Evolutionary conservation across 2,113 vertebrate genomes (phyloP), one percentile per base, ranked within the genome.

Genomic region (Zosterops pallidus): DNA sequence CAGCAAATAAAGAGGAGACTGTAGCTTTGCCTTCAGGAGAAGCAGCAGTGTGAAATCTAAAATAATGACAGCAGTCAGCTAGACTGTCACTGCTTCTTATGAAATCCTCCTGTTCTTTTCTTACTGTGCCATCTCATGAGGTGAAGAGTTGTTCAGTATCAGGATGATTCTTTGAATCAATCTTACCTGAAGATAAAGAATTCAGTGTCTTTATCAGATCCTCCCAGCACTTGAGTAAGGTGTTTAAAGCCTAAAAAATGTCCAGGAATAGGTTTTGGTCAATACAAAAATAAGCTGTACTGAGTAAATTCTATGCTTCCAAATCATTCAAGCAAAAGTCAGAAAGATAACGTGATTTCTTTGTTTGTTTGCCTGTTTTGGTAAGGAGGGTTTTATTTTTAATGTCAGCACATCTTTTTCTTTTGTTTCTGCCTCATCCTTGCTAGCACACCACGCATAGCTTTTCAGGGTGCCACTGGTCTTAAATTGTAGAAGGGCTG

Each of bases 1-100:
- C 21, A 42, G 24, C 28, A 59, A 87, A 83, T 49, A 41, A 68
- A 76, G 18, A 76, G 11, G 37, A 89, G 42, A 85, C 12, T 33
- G 44, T 47, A 87, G 28, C 9, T 87, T 95, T 92, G 74, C 46
- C 81, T 91, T 89, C 44, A 91, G 65, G 56, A 95, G 42, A 75
- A 57, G 37, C 3, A 90, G 42, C 28, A 42, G 29, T 18, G 21
- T 83, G 55, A 26, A 65, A 83, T 80, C 42, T 62, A 53, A 92
- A 83, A 76, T 16, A 69, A 31, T 70, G 74, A 85, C 21, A 88
- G n/a, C 21, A 85, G 42, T 78, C 53, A 82, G 9, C 20, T 72
- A 62, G 46, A 49, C 20, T 60, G 12, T 57, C 79, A 9, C 25
- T 86, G 22, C 8, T 86, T 70, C 44, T 79, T 65, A 44, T 33